phyloP scores from a whole-genome alignment of 2,797 vertebrate species.

The Epinephelus awoara region DNA sequence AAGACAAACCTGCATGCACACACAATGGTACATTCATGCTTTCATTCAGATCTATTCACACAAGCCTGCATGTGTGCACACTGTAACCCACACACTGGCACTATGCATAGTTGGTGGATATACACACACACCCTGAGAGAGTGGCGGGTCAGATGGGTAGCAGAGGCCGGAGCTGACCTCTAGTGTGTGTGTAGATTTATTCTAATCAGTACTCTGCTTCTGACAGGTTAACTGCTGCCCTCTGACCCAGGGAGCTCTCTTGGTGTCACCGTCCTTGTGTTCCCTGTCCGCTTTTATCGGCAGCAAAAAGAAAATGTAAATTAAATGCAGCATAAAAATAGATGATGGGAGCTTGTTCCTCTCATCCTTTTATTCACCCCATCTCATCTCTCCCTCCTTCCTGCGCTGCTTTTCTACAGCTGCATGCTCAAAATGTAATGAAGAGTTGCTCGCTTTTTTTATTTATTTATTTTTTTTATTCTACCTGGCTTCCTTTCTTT shows the following conservation, averaged over 20 bases:
- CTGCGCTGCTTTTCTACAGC: slow-evolving; percentile 39
- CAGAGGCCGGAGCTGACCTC: slow-evolving; percentile 85
- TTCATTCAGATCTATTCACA: slow-evolving; percentile 33
- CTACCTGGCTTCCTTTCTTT: neutral
- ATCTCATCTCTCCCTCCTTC: slow-evolving; percentile 54
- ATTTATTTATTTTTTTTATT: slow-evolving; percentile 41
- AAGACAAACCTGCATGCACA: neutral
- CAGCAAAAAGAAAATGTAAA: slow-evolving; percentile 88
- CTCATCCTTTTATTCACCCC: slow-evolving; percentile 77
- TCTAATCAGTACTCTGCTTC: slow-evolving; percentile 89
- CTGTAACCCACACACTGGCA: neutral
- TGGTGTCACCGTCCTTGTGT: slow-evolving; percentile 89
- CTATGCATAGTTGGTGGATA: slow-evolving; percentile 25
- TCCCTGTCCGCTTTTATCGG: slow-evolving; percentile 88
- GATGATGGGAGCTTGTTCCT: slow-evolving; percentile 89
- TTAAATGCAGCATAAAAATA: slow-evolving; percentile 89
- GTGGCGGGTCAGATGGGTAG: slow-evolving; percentile 80
- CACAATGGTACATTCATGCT: slow-evolving; percentile 33
- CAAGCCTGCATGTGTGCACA: slow-evolving; percentile 1
- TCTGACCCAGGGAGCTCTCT: slow-evolving; percentile 82
- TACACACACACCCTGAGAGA: slow-evolving; percentile 57
- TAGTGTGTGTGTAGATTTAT: slow-evolving; percentile 89
- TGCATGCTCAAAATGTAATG: slow-evolving; percentile 63
- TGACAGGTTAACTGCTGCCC: slow-evolving; percentile 90
- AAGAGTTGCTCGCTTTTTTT: slow-evolving; percentile 30